Conservation (phyloP, 2,113 vertebrate species). For the Pipra filicauda region DNA sequence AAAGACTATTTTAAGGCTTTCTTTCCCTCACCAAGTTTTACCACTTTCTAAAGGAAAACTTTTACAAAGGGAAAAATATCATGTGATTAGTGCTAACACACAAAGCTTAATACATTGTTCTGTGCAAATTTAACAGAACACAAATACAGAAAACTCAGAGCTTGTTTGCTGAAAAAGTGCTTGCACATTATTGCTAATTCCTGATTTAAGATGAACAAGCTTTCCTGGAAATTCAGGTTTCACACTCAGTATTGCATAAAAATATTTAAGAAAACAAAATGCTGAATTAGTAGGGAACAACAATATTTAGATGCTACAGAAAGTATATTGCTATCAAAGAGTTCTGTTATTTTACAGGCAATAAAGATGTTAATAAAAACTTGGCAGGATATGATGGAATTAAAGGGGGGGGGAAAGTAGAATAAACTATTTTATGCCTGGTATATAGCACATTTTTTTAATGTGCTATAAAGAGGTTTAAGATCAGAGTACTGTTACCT, state of each 20-base stretch:
- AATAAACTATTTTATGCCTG: neutral
- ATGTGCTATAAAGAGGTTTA: neutral
- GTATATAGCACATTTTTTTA: too few relatives aligned
- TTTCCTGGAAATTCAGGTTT: neutral
- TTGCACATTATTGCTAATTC: neutral
- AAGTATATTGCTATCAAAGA: neutral
- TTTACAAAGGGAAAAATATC: neutral
- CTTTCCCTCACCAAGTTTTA: neutral
- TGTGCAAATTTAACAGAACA: neutral
- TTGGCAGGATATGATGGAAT: neutral
- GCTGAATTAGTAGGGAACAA: neutral
- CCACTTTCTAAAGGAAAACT: neutral
- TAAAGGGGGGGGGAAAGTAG: neutral
- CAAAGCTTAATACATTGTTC: neutral
- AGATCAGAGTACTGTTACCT: neutral
- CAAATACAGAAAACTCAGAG: neutral
- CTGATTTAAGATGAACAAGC: neutral
- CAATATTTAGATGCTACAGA: neutral
- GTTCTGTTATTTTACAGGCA: neutral
- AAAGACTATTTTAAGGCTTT: neutral
- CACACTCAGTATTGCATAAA: neutral
- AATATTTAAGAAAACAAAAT: neutral
- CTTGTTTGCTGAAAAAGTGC: neutral
- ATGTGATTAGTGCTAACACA: neutral
- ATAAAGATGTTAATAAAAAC: neutral